Percentiles rank a stretch among this genome's conserved stretches.
Evolutionary conservation across 2,797 vertebrate species (phyloP).

Genomic region (Jordanella pulchra): DNA sequence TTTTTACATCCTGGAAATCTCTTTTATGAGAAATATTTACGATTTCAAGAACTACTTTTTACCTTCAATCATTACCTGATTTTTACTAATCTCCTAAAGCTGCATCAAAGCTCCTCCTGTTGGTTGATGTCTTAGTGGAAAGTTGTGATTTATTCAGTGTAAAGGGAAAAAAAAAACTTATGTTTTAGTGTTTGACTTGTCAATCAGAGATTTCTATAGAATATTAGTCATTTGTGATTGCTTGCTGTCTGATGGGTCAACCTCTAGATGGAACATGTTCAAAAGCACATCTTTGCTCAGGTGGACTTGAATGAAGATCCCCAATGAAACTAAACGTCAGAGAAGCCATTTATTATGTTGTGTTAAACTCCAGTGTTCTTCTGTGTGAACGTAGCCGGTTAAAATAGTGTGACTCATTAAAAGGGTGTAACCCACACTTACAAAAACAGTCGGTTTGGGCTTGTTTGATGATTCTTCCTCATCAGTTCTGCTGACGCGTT

Average conservation of each 20-base stretch:
- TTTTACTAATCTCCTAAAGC: not conserved
- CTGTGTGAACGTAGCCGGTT: conserved; percentile 51
- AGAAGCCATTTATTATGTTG: conserved; percentile 18
- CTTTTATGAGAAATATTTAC: not conserved
- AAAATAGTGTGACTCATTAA: conserved; percentile 54
- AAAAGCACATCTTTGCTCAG: conserved; percentile 8
- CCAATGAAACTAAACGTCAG: conserved; percentile 23
- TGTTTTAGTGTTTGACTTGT: not conserved
- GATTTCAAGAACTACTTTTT: not conserved
- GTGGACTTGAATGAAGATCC: conserved; percentile 16
- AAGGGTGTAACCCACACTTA: conserved; percentile 80
- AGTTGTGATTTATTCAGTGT: not conserved
- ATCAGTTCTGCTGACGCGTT: conserved; percentile 48
- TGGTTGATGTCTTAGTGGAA: not conserved
- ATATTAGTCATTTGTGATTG: not conserved
- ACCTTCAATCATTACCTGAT: not conserved
- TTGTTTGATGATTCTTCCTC: conserved; percentile 78
- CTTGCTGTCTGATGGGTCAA: not conserved
- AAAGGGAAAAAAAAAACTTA: not conserved
- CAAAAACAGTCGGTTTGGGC: conserved; percentile 93
- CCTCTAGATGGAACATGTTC: not conserved
- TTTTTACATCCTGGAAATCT: not conserved
- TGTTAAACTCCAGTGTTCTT: not conserved
- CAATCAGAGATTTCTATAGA: not conserved
- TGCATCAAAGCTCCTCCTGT: not conserved